phyloP scores from a whole-genome alignment of 2,888 invertebrate genomes.

The Drosophila paranaensis region DNA sequence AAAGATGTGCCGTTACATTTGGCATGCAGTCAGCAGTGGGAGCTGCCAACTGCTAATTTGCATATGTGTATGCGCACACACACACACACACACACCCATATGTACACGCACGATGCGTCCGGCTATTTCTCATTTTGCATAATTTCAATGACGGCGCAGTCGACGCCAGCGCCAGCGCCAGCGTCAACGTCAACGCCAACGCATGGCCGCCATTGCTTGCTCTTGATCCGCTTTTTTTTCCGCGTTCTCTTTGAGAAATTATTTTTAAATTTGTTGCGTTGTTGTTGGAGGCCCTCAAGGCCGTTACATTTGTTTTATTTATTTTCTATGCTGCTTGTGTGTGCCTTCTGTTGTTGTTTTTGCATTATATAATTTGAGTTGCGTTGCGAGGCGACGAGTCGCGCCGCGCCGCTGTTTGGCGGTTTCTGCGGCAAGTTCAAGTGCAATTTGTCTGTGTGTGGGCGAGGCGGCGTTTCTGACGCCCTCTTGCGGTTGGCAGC shows the following conservation, averaged over 20 bases:
- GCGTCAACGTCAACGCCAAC: constrained; percentile 32
- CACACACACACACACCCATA: neutral
- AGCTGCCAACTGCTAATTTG: constrained; percentile 24
- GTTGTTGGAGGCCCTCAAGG: constrained; percentile 53
- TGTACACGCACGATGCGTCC: constrained; percentile 28
- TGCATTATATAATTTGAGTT: constrained; percentile 73
- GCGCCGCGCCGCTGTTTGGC: constrained; percentile 43
- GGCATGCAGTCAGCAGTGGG: constrained; percentile 13
- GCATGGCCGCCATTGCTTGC: constrained; percentile 67
- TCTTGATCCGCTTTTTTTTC: constrained; percentile 57
- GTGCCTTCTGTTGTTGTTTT: constrained; percentile 32
- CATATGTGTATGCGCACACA: constrained; percentile 11
- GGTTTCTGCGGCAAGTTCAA: constrained; percentile 74
- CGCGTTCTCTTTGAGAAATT: constrained; percentile 71
- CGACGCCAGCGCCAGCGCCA: constrained; percentile 24
- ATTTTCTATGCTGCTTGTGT: constrained; percentile 42
- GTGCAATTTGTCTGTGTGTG: constrained; percentile 64
- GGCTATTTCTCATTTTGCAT: constrained; percentile 66
- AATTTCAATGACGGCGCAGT: constrained; percentile 63
- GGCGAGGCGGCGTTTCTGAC: constrained; percentile 2
- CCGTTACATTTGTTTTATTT: constrained; percentile 77
- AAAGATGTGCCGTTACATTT: constrained; percentile 46
- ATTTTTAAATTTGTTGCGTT: constrained; percentile 72
- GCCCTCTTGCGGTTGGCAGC: constrained; percentile 45
- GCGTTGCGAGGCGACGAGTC: constrained; percentile 45